Evolutionary conservation across 1,140 invertebrate species (phyloP).

Genomic region (Drosophila sucinea): DNA sequence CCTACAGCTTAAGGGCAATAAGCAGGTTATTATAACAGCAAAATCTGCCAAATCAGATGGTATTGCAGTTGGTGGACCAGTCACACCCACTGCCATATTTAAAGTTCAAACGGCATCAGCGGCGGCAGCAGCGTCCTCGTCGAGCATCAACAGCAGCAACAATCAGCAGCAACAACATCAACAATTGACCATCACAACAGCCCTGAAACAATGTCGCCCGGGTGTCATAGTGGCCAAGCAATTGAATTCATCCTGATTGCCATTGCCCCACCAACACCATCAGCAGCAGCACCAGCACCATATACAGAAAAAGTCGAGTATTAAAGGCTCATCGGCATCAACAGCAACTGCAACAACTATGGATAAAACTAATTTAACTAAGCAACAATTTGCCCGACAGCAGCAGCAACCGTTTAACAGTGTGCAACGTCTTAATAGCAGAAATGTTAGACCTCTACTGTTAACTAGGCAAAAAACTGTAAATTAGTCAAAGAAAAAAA

Average conservation of each 20-base stretch:
- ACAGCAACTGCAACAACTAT: conserved; percentile 38
- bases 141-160: conserved; percentile 46
- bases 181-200: conserved; percentile 81
- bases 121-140: conserved; percentile 35
- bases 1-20: conserved; percentile 85
- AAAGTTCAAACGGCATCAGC: conserved; percentile 69
- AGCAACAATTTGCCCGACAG: conserved; percentile 3
- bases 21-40: conserved; percentile 72
- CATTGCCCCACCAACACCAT: conserved; percentile 35
- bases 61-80: conserved; percentile 28
- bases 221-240: conserved; percentile 94
- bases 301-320: conserved; percentile 52
- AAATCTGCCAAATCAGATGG: conserved; percentile 58
- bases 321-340: conserved; percentile 52
- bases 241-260: conserved; percentile 82
- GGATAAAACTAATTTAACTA: conserved; percentile 10
- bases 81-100: conserved; percentile 76
- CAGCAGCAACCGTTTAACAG: conserved; percentile 32
- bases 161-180: conserved; percentile 32
- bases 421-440: conserved; percentile 42
- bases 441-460: conserved; percentile 14
- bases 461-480: conserved; percentile 40
- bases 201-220: conserved; percentile 88
- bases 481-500: conserved; percentile 24
- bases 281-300: conserved; percentile 15